These are phyloP conservation scores for Lamproptera curius DNA, from an alignment of 2,888 invertebrate genomes.

Conservation along the genomic window DNA sequence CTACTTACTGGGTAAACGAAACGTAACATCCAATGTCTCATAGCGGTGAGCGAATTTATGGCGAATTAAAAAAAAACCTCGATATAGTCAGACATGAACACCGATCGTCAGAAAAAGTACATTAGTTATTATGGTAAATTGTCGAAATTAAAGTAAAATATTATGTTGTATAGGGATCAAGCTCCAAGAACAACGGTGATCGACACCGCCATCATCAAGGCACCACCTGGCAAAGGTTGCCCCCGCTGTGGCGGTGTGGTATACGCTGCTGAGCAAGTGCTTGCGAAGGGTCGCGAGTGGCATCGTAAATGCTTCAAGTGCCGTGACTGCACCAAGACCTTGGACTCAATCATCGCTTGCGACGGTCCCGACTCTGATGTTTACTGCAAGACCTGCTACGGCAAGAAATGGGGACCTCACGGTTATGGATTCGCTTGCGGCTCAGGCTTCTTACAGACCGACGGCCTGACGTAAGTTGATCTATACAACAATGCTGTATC, in stretches of 20 bases:
- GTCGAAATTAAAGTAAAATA: too few relatives aligned
- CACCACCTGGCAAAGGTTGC: slow-evolving; percentile 91
- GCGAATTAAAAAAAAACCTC: too few relatives aligned
- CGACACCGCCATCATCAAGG: slow-evolving; percentile 88
- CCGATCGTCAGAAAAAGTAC: too few relatives aligned
- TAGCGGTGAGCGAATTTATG: too few relatives aligned
- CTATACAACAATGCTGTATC: too few relatives aligned
- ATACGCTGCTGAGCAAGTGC: slow-evolving; percentile 95
- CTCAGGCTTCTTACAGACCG: slow-evolving; percentile 95
- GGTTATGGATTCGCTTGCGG: slow-evolving; percentile 97
- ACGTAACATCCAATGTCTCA: too few relatives aligned
- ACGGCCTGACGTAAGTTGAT: slow-evolving; percentile 89
- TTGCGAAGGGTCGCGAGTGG: slow-evolving; percentile 94
- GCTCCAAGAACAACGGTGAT: slow-evolving; percentile 87
- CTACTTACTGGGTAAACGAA: too few relatives aligned
- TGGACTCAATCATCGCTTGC: slow-evolving; percentile 97
- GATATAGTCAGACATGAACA: too few relatives aligned
- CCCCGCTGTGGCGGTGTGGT: slow-evolving; percentile 94
- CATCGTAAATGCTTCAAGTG: slow-evolving; percentile 97
- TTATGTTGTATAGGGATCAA: slow-evolving; percentile 83
- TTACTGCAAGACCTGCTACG: slow-evolving; percentile 98
- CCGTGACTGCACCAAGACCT: slow-evolving; percentile 93
- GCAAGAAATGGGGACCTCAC: slow-evolving; percentile 98
- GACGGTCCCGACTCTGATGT: slow-evolving; percentile 96
- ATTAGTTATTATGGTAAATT: too few relatives aligned